These are phyloP conservation scores for Diarsia mendica DNA, from an alignment of 2,888 invertebrate genomes.

Conservation along the genomic window DNA sequence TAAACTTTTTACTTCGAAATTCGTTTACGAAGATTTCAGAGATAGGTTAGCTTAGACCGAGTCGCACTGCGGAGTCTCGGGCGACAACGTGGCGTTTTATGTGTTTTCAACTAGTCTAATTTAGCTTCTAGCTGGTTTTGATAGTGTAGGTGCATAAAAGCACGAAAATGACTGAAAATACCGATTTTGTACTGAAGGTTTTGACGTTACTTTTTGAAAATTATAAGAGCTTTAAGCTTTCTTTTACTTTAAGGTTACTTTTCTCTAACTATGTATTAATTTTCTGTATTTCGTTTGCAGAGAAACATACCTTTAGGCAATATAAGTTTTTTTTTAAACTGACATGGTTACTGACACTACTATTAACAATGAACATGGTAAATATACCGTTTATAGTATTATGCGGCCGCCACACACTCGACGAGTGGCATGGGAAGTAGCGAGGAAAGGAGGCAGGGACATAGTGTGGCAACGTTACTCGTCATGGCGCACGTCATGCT, in stretches of 20 bases:
- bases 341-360: too few species aligned
- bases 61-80: slow-evolving; percentile 3
- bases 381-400: too few species aligned
- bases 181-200: background rate
- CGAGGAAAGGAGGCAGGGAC: too few species aligned
- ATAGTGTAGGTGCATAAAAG: background rate
- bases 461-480: too few species aligned
- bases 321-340: too few species aligned
- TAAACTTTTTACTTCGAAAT: slow-evolving; percentile 20
- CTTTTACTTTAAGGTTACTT: background rate
- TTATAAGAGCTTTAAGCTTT: background rate
- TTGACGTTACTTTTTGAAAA: background rate
- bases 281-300: background rate
- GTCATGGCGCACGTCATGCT: too few species aligned
- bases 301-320: background rate
- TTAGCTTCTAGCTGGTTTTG: background rate
- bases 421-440: too few species aligned
- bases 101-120: background rate
- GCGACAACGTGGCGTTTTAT: background rate
- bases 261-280: background rate
- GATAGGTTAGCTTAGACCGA: background rate
- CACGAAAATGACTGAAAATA: background rate
- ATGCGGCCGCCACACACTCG: too few species aligned
- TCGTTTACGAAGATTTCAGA: slow-evolving; percentile 7
- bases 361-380: too few species aligned